Evolutionary conservation across 2,113 vertebrate genomes (phyloP), one percentile per base, ranked within the genome.

Genomic region (Haliaeetus leucogaster): DNA sequence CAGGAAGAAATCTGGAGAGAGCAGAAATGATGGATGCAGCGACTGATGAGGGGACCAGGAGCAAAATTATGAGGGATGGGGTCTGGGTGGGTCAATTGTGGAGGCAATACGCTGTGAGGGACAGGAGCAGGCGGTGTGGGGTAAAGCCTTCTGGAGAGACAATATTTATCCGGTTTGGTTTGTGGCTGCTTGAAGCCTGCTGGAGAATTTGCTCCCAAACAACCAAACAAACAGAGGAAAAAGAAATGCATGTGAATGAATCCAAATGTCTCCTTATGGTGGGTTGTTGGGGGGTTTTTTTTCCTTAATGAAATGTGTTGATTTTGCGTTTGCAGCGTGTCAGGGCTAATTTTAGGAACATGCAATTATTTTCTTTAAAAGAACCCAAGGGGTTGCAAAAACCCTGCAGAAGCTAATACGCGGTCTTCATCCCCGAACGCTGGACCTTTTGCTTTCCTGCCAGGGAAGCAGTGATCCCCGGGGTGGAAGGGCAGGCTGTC

Each of bases 261-360:
- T 93, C 87, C 89, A 94, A 96, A 82, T 82, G 70, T 68, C 90
- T 93, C 87, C 73, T 96, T 86, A 90, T 58, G 82, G 22, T 32
- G 27, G 14, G 7, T 29, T 62, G 52, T 18, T 53, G 52, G 9
- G 3, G 3, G 10, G 14, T 36, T 12, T 36, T 58, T 30, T 67
- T 68, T 34, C 4, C 43, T 52, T 56, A 76, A 91, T 85, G 84
- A 79, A 96, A 91, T 53, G 58, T 65, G 68, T 77, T 76, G 78
- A 42, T 65, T 82, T 61, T 87, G 72, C 3, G 0, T 82, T 97
- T 87, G 65, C 65, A 89, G 61, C 10, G 2, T 2, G 0, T 92
- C 82, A 68, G 50, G 22, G 79, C 71, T 96, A 62, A 92, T 91
- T 95, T 96, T 84, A 81, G 83, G 72, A 70, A 48, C 0, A 5